These are phyloP conservation scores for Chymomyza procnemis DNA, from an alignment of 2,888 invertebrate genomes.

Conservation along the genomic window DNA sequence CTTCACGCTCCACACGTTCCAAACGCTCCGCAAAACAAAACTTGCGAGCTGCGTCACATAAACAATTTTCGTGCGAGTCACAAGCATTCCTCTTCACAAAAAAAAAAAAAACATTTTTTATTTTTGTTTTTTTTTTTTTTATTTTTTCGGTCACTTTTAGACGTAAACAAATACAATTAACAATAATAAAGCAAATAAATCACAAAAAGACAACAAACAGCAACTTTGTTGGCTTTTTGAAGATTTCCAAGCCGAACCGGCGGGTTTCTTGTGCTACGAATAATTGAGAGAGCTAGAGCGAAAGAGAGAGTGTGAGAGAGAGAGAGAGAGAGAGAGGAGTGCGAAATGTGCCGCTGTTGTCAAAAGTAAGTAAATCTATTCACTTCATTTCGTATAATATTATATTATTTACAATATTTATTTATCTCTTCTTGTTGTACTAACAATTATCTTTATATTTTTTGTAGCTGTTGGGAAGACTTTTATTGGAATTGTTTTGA, in stretches of 20 bases:
- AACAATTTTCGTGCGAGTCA: conserved; percentile 16
- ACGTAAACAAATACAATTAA: background rate
- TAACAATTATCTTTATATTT: conserved; percentile 37
- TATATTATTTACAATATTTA: conserved; percentile 13
- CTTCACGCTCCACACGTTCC: conserved; percentile 41
- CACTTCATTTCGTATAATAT: conserved; percentile 10
- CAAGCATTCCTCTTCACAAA: conserved; percentile 30
- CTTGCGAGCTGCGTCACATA: conserved; percentile 29
- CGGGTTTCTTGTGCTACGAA: background rate
- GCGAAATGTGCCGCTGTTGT: conserved; percentile 77
- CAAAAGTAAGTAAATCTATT: conserved; percentile 73
- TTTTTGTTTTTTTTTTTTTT: conserved; percentile 27
- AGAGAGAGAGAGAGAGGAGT: conserved; percentile 22
- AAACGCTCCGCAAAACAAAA: background rate
- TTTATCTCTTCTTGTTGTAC: conserved; percentile 18
- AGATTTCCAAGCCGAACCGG: background rate
- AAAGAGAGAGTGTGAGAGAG: conserved; percentile 53
- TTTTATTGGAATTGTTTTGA: conserved; percentile 87
- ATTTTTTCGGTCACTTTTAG: no score
- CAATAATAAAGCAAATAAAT: conserved; percentile 22
- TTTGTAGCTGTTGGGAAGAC: conserved; percentile 83
- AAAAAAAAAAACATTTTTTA: conserved; percentile 43
- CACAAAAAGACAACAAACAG: background rate
- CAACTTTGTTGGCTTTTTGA: conserved; percentile 6
- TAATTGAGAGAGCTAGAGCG: conserved; percentile 4